These are phyloP conservation scores for Rousettus leschenaultii DNA, from an alignment of 2,113 vertebrate genomes.

Conservation along the genomic window DNA sequence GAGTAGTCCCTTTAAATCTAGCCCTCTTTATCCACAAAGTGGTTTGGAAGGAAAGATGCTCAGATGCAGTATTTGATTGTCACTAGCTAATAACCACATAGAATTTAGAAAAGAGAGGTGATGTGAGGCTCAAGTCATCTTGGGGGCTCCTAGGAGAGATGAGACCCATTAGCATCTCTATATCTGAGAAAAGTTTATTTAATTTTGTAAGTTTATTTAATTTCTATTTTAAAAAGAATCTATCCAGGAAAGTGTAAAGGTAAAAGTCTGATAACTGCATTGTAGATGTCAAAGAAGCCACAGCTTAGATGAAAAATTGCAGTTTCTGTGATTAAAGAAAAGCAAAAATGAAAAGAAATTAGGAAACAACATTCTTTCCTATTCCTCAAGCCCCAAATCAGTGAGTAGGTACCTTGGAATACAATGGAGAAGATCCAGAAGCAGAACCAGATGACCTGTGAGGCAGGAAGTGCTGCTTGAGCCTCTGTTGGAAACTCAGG, in stretches of 20 bases:
- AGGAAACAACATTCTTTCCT: neutral
- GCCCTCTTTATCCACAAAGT: neutral
- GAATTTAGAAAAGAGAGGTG: neutral
- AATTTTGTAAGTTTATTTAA: neutral
- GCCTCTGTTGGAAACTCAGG: neutral
- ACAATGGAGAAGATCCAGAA: neutral
- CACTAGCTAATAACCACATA: neutral
- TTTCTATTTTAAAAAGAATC: slow-evolving; percentile 15
- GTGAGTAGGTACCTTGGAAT: neutral
- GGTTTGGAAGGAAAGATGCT: slow-evolving; percentile 21
- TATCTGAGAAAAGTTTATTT: neutral
- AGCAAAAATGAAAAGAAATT: neutral
- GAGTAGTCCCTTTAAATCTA: neutral
- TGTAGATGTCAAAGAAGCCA: neutral
- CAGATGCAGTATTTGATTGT: neutral
- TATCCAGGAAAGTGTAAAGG: neutral
- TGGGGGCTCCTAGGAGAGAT: neutral
- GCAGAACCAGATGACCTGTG: neutral
- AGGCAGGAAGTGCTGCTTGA: neutral
- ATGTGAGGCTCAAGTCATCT: neutral
- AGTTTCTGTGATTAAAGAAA: neutral
- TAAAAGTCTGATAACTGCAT: slow-evolving; percentile 5
- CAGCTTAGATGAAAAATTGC: neutral
- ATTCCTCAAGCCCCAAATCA: neutral
- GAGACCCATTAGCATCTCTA: neutral